Conservation (phyloP, 2,113 vertebrate genomes). For the Peromyscus leucopus region DNA sequence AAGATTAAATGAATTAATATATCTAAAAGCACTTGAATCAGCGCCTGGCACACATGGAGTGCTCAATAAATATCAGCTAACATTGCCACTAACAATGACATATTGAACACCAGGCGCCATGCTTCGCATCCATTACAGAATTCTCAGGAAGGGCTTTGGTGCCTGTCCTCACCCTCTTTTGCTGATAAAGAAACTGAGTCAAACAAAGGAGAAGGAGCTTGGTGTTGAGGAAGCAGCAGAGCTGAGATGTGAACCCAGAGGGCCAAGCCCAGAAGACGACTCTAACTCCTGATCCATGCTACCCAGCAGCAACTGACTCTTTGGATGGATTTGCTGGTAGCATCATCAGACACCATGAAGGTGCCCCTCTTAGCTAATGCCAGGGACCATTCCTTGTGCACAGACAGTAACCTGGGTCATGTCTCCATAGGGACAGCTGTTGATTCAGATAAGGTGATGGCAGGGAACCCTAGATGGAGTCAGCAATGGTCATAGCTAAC, state of each 20-base stretch:
- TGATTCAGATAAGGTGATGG: not conserved
- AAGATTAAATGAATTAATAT: slow-evolving; percentile 66
- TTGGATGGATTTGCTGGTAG: not conserved
- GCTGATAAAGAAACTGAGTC: slow-evolving; percentile 16
- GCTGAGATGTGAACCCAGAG: not conserved
- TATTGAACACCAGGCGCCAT: not conserved
- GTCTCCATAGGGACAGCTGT: not conserved
- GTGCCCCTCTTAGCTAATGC: not conserved
- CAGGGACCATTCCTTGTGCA: not conserved
- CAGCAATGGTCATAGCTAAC: not conserved
- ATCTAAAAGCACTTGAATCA: slow-evolving; percentile 49
- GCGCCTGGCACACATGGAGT: slow-evolving; percentile 31
- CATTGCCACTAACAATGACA: not conserved
- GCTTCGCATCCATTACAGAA: not conserved
- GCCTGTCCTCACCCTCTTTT: not conserved
- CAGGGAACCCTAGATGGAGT: not conserved
- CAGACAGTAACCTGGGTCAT: not conserved
- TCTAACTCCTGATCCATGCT: not conserved
- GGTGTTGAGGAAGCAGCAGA: not conserved
- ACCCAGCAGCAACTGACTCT: not conserved
- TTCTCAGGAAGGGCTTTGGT: not conserved
- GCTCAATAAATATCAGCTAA: slow-evolving; percentile 53
- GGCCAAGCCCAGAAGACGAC: not conserved
- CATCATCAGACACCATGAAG: not conserved
- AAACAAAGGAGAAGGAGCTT: not conserved